A percentile compares a stretch with the other conserved stretches of the same genome.
phyloP scores from a whole-genome alignment of 37 sponge, comb jelly and placozoan species.

The Petrosia ficiformis region DNA sequence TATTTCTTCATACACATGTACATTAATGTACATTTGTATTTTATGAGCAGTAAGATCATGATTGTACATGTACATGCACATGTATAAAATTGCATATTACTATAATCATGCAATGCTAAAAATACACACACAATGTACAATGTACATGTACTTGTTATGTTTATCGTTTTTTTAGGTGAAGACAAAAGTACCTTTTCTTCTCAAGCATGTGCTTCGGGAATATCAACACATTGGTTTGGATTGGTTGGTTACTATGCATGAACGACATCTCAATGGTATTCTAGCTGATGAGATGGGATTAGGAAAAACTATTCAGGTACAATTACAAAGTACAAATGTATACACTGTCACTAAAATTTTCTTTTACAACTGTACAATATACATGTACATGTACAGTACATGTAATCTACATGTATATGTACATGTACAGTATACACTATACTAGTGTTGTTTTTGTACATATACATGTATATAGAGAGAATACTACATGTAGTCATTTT shows the following conservation, averaged over 20 bases:
- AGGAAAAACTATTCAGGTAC: constrained; percentile 65
- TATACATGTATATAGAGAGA: background rate
- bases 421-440: background rate
- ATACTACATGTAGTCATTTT: background rate
- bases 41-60: too few species aligned
- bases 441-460: background rate
- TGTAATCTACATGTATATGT: background rate
- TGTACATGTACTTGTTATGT: background rate
- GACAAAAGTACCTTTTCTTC: constrained; percentile 93
- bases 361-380: too few species aligned
- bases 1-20: too few species aligned
- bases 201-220: constrained; percentile 87
- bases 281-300: constrained; percentile 99
- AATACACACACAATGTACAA: too few species aligned
- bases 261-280: constrained; percentile 90
- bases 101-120: too few species aligned
- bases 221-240: constrained; percentile 99
- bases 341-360: too few species aligned
- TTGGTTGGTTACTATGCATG: constrained; percentile 97
- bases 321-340: background rate
- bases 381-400: background rate
- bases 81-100: background rate
- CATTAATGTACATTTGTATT: too few species aligned
- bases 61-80: constrained; percentile 2
- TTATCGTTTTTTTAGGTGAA: constrained; percentile 47